Conservation (phyloP, 2,113 vertebrate genomes). For the Pseudorasbora parva region DNA sequence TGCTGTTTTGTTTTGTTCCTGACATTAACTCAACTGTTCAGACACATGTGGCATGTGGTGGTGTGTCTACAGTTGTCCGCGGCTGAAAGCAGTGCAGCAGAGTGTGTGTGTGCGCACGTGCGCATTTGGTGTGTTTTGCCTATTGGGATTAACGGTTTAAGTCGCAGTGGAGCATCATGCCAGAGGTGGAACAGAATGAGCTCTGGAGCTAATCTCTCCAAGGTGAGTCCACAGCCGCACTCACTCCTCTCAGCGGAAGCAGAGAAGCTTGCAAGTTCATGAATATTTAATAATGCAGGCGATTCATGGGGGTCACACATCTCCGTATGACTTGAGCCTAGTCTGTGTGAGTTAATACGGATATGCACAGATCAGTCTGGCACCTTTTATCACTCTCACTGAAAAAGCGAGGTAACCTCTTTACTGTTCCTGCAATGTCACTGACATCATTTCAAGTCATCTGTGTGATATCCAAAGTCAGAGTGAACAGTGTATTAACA, state of each 20-base stretch:
- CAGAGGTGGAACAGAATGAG: slow-evolving; percentile 29
- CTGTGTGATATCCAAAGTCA: neutral
- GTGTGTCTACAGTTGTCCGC: neutral
- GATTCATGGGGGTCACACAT: neutral
- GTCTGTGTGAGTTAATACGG: neutral
- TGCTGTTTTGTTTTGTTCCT: slow-evolving; percentile 9
- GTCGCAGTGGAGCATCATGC: neutral
- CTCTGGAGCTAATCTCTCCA: slow-evolving; percentile 28
- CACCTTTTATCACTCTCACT: neutral
- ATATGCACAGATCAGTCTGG: neutral
- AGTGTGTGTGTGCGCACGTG: neutral
- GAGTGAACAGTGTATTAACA: neutral
- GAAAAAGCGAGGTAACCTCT: neutral
- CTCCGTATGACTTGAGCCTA: neutral
- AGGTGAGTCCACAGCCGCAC: slow-evolving; percentile 10
- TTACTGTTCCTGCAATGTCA: neutral
- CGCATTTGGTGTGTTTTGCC: slow-evolving; percentile 18
- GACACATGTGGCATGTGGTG: neutral
- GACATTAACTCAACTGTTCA: slow-evolving; percentile 14
- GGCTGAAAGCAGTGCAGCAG: neutral
- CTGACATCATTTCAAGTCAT: neutral
- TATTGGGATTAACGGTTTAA: slow-evolving; percentile 27
- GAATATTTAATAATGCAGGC: slow-evolving; percentile 25
- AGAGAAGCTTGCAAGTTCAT: neutral
- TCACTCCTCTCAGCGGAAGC: neutral